Evolutionary conservation across 2,888 invertebrate genomes (phyloP).

Genomic region (Dynastes grantii): DNA sequence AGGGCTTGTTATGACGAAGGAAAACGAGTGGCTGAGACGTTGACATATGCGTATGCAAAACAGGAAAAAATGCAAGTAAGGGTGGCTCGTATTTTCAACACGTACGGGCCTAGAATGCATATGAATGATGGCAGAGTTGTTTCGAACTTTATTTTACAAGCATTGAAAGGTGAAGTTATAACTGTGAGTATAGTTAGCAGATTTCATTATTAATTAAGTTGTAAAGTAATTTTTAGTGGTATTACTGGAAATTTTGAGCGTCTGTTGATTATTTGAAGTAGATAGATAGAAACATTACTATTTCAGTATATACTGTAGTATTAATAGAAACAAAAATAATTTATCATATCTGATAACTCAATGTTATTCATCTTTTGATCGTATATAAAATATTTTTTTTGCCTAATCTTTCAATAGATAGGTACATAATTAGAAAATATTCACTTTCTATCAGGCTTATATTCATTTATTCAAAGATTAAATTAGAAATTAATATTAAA

Average conservation of each 20-base stretch:
- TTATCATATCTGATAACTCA: no score
- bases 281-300: not conserved
- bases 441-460: no score
- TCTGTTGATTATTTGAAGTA: constrained; percentile 50
- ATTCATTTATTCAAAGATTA: no score
- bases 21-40: constrained; percentile 97
- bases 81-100: constrained; percentile 98
- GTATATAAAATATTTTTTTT: no score
- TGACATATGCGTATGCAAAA: constrained; percentile 96
- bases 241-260: no score
- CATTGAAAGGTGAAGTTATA: constrained; percentile 93
- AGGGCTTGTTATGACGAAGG: constrained; percentile 99
- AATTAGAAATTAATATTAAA: no score
- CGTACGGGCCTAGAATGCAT: constrained; percentile 99
- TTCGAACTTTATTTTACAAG: constrained; percentile 98
- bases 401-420: no score
- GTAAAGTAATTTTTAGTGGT: no score
- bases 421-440: no score
- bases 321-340: no score
- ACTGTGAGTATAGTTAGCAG: constrained; percentile 76
- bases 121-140: constrained; percentile 99
- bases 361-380: no score
- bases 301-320: not conserved
- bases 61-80: constrained; percentile 96
- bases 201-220: no score